A percentile compares a stretch with the other conserved stretches of the same genome.
Evolutionary conservation across 2,797 vertebrate genomes (phyloP).

Genomic region (Artibeus lituratus): DNA sequence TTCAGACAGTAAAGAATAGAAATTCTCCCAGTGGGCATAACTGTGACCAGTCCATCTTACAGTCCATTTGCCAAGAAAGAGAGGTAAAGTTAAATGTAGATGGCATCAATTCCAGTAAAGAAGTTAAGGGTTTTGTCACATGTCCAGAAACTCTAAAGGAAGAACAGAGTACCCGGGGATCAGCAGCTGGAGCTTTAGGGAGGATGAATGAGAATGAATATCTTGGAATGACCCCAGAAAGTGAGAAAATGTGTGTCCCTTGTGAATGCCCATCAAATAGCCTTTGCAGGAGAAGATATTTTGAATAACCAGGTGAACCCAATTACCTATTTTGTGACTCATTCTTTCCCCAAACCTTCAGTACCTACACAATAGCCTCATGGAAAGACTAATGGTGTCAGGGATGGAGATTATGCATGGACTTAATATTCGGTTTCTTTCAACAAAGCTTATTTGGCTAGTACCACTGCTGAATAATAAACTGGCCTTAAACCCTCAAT

Average conservation of each 20-base stretch:
- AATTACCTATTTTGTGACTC: neutral
- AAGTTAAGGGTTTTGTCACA: neutral
- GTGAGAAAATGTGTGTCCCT: neutral
- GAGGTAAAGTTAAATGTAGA: neutral
- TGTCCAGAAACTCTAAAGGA: neutral
- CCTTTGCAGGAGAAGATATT: neutral
- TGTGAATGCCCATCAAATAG: neutral
- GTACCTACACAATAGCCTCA: neutral
- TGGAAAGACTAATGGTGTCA: neutral
- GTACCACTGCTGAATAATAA: neutral
- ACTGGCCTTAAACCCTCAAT: neutral
- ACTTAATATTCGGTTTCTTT: neutral
- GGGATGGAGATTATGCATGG: neutral
- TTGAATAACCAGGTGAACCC: neutral
- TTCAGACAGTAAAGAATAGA: neutral
- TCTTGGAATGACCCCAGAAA: neutral
- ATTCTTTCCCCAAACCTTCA: conserved; percentile 21
- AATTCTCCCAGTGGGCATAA: neutral
- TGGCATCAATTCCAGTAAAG: neutral
- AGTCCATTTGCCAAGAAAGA: neutral
- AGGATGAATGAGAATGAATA: neutral
- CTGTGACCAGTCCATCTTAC: neutral
- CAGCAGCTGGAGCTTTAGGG: neutral
- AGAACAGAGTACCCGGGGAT: neutral
- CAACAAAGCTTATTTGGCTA: neutral